phyloP scores from a whole-genome alignment of 2,113 vertebrate species.

The Crotalus helleri region DNA sequence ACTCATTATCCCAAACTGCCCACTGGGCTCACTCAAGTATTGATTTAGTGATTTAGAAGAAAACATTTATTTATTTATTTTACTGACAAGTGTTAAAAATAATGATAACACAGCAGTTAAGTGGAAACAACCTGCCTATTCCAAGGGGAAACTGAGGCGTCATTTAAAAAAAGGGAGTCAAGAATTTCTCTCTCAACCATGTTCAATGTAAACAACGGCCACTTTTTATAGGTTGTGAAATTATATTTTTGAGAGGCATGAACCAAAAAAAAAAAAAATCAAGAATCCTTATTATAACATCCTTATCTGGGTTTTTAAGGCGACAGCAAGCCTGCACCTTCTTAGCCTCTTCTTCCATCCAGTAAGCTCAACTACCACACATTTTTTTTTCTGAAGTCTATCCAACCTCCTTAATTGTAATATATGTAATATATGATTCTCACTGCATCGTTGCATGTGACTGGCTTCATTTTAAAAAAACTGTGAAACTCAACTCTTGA shows the following conservation, averaged over 20 bases:
- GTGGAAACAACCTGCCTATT: neutral
- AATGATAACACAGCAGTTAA: neutral
- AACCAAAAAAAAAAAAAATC: neutral
- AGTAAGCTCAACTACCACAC: neutral
- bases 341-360: neutral
- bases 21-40: neutral
- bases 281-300: neutral
- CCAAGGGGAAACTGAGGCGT: neutral
- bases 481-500: neutral
- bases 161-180: neutral
- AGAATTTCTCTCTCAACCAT: neutral
- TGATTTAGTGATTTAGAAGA: neutral
- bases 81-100: neutral
- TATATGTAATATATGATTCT: neutral
- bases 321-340: neutral
- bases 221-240: neutral
- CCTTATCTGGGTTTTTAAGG: neutral
- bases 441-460: neutral
- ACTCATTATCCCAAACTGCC: neutral
- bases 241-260: neutral
- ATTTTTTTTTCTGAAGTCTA: neutral
- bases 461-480: neutral
- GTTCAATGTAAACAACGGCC: neutral
- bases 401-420: neutral
- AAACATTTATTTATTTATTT: neutral